phyloP scores from a whole-genome alignment of 1,140 invertebrate genomes.

The Cecropterus lyciades region DNA sequence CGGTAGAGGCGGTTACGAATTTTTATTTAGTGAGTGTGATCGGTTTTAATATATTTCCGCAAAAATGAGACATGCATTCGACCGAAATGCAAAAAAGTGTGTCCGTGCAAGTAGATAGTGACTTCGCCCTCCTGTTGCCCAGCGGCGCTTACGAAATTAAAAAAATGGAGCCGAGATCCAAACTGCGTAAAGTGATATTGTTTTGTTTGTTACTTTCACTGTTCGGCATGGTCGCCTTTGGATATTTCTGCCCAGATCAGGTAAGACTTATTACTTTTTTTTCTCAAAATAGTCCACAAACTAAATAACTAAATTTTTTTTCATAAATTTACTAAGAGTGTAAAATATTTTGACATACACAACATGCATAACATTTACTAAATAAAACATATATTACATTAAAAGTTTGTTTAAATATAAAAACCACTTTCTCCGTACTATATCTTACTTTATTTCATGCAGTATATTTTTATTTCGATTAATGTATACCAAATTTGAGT shows the following conservation, averaged over 20 bases:
- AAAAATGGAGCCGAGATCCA: conserved; percentile 90
- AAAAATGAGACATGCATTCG: conserved; percentile 84
- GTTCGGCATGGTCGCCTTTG: conserved; percentile 93
- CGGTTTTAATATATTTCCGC: conserved; percentile 63
- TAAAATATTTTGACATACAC: too few species aligned
- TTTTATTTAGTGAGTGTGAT: conserved; percentile 57
- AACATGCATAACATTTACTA: too few species aligned
- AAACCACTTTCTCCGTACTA: too few species aligned
- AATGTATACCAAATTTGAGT: too few species aligned
- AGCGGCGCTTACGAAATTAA: conserved; percentile 90
- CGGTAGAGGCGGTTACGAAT: conserved; percentile 15
- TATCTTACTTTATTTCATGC: too few species aligned
- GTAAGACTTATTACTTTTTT: too few species aligned
- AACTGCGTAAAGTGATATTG: conserved; percentile 90
- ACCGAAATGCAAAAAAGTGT: conserved; percentile 89
- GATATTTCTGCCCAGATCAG: conserved; percentile 95
- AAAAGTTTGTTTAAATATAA: too few species aligned
- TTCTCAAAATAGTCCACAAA: too few species aligned
- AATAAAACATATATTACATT: too few species aligned
- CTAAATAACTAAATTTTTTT: too few species aligned
- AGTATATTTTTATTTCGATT: too few species aligned
- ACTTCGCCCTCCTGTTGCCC: conserved; percentile 88
- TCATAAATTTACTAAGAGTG: too few species aligned
- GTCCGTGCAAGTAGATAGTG: conserved; percentile 91
- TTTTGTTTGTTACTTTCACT: conserved; percentile 91